Percentiles rank a stretch among this genome's conserved stretches.
These are phyloP conservation scores for Sus scrofa DNA, from an alignment of 2,113 vertebrate species.

Conservation along the genomic window T2T-Sscrofa CM000826.6:31601501-31602000, in stretches of 20 bases:
- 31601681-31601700: background rate
- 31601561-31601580: background rate
- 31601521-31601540: background rate
- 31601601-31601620: background rate
- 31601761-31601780: background rate
- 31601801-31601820: background rate
- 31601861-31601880: background rate
- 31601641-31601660: background rate
- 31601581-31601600: background rate
- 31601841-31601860: background rate
- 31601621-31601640: background rate
- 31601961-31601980: background rate
- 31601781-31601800: background rate
- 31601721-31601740: background rate
- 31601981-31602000: background rate
- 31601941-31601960: slow-evolving; percentile 23
- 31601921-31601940: background rate
- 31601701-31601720: background rate
- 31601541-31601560: background rate
- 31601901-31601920: background rate
- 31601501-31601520: background rate
- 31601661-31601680: background rate
- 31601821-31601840: background rate
- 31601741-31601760: background rate
- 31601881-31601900: background rate